Evolutionary conservation across 2,797 vertebrate genomes (phyloP), one percentile per base, ranked within the genome.

Genomic region (Chelmon rostratus): DNA sequence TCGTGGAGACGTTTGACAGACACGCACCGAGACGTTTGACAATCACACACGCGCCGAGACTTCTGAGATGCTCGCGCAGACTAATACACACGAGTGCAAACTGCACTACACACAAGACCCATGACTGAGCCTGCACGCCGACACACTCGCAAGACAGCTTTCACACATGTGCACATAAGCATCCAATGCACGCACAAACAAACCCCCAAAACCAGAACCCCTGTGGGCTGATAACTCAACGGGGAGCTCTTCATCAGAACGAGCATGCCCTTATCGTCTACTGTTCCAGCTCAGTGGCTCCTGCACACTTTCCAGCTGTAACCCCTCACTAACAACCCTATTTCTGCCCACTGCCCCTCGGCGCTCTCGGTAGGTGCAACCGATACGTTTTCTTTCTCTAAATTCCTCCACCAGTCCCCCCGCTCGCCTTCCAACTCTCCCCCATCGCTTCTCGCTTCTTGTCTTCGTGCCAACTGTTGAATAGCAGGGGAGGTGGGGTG

Each of bases 381-480:
- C 50, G 76, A 90, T 90, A 79, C 28, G 25, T 82, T 83, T 88
- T 86, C 85, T 88, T 86, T 86, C 85, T 77, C 86, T 49, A 74
- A 86, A 76, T 72, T 79, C 82, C 78, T 82, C 65, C 62, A 79
- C 72, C 79, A 44, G 67, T 63, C 50, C 3, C 5, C 28, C 28
- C 28, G 0, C 37, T 38, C 0, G 47, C 5, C 13, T 18, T 5
- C 4, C 18, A 21, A 40, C 19, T 68, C 46, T 1, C 16, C 6
- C 5, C 52, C 13, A 23, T 10, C 0, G 75, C 83, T 59, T 78
- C 80, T 81, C 58, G 53, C 76, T 49, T 82, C 79, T 76, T 83
- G 91, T 89, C 78, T 87, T 80, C 0, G 61, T 86, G 92, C 91
- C 93, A 93, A 83, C 71, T 73, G 76, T 37, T 93, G 91, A 91